A percentile compares a stretch with the other conserved stretches of the same genome.
These are phyloP conservation scores for Pardalotus punctatus DNA, from an alignment of 2,113 vertebrate species.

Conservation along the genomic window DNA sequence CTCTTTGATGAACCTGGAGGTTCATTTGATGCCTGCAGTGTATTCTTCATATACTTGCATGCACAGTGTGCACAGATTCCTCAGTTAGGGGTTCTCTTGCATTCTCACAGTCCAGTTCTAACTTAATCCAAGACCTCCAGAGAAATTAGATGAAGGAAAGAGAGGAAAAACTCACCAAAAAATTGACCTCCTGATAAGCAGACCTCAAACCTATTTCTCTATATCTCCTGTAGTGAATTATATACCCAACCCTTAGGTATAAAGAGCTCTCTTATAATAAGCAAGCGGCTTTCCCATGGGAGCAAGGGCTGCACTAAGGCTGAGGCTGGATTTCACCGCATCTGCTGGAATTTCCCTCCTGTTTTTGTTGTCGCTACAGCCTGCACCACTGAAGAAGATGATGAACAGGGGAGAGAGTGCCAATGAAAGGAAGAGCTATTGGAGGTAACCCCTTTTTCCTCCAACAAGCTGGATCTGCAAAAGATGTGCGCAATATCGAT, in stretches of 20 bases:
- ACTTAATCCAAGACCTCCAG: not conserved
- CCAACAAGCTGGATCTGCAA: not conserved
- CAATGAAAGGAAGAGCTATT: not conserved
- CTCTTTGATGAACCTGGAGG: not conserved
- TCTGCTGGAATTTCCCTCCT: not conserved
- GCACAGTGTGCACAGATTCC: rapidly evolving
- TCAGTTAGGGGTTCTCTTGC: not conserved
- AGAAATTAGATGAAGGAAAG: not conserved
- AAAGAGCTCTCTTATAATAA: not conserved
- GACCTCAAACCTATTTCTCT: not conserved
- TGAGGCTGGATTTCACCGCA: not conserved
- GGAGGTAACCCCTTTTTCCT: not conserved
- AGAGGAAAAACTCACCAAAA: not conserved
- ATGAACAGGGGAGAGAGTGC: not conserved
- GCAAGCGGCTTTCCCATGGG: not conserved
- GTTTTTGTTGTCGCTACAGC: rapidly evolving
- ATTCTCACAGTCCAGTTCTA: not conserved
- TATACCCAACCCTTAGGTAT: not conserved
- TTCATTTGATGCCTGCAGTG: not conserved
- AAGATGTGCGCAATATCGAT: not conserved
- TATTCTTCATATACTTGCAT: not conserved
- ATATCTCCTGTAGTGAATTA: not conserved
- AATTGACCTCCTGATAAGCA: not conserved
- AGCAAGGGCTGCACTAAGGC: not conserved
- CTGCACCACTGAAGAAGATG: not conserved